Evolutionary conservation across 2,797 vertebrate species (phyloP).

Genomic region (Threskiornis aethiopicus): DNA sequence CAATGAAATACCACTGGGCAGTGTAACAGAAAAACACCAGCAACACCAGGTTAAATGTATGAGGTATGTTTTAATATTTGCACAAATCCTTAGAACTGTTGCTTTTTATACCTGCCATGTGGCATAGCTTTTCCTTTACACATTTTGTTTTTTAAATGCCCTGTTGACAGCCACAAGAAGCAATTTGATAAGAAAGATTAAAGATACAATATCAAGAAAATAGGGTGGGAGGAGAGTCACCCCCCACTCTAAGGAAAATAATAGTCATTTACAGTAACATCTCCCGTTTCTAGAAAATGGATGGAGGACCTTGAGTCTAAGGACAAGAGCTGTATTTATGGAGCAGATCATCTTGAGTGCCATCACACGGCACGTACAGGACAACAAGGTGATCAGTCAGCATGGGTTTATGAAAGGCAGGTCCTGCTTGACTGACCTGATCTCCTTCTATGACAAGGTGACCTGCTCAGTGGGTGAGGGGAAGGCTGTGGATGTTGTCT

Average conservation of each 20-base stretch:
- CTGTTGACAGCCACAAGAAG: neutral
- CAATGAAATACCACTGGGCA: neutral
- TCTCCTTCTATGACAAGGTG: neutral
- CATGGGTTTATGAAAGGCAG: neutral
- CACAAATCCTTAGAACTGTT: neutral
- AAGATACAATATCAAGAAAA: neutral
- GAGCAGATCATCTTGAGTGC: neutral
- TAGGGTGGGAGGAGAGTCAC: neutral
- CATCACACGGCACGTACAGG: rapidly evolving
- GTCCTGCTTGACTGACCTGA: neutral
- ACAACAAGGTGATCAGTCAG: neutral
- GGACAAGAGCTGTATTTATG: neutral
- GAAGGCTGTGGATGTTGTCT: neutral
- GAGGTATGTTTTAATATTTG: neutral
- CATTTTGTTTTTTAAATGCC: neutral
- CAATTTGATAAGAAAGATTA: neutral
- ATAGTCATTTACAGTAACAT: neutral
- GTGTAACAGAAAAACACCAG: neutral
- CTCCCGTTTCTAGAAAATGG: neutral
- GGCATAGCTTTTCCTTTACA: neutral
- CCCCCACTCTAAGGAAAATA: neutral
- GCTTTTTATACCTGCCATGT: neutral
- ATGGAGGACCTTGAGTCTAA: neutral
- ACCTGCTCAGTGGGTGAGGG: neutral
- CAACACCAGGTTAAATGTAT: neutral